phyloP scores from a whole-genome alignment of 2,888 invertebrate species.

The Desoria tigrina region DNA sequence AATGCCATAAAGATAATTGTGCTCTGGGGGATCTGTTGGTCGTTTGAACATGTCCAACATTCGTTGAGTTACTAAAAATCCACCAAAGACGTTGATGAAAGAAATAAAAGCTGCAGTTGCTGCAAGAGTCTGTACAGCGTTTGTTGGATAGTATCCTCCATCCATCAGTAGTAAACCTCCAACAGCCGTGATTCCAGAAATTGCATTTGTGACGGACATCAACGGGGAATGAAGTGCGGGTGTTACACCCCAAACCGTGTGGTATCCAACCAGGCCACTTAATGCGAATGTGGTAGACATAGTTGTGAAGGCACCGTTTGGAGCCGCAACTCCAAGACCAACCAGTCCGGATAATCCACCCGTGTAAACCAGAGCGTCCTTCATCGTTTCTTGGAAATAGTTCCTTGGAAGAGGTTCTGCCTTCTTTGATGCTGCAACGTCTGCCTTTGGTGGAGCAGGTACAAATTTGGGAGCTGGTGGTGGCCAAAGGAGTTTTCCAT shows the following conservation, averaged over 20 bases:
- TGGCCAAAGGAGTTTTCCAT: constrained; percentile 77
- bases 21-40: constrained; percentile 81
- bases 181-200: constrained; percentile 88
- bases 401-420: constrained; percentile 61
- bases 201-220: constrained; percentile 81
- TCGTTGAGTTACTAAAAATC: constrained; percentile 83
- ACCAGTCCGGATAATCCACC: constrained; percentile 72
- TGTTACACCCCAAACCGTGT: constrained; percentile 89
- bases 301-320: constrained; percentile 79
- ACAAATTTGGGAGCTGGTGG: constrained; percentile 67
- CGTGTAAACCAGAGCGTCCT: constrained; percentile 68
- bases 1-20: constrained; percentile 76
- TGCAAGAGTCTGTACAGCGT: constrained; percentile 74
- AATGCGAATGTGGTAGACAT: constrained; percentile 85
- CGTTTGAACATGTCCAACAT: constrained; percentile 87
- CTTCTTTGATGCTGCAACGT: constrained; percentile 57
- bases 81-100: constrained; percentile 86
- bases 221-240: constrained; percentile 76
- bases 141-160: constrained; percentile 74
- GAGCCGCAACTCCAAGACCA: constrained; percentile 72
- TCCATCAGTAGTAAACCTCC: constrained; percentile 85
- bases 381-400: constrained; percentile 71
- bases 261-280: constrained; percentile 77
- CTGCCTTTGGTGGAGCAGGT: constrained; percentile 59
- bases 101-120: constrained; percentile 83